Base-by-base conservation (phyloP, 2,888 invertebrate genomes). In the Himalopsyche anomala region DNA sequence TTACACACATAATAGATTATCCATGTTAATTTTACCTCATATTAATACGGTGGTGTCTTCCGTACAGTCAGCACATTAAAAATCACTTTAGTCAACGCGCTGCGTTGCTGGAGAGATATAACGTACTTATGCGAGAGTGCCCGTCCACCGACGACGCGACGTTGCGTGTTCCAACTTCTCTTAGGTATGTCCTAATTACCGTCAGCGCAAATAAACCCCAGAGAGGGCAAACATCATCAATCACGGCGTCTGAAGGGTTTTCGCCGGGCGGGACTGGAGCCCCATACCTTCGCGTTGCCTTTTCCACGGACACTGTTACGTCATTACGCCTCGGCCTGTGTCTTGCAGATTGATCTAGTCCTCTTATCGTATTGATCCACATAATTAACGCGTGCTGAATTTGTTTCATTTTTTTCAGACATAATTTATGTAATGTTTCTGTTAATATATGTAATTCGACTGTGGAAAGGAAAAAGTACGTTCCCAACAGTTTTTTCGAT, bases 211-310 rank as follows among this genome's bases (percentile, higher is more conserved):
- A 74, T 74, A 74, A 74, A 74, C 74, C 74, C 74, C 36, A 51
- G 74, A 19, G 69, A 74, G 36, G 74, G 74, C 74, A 74, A 74
- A 74, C 36, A 74, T 74, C 74, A 74, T 74, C 74, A 74, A 74
- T 74, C 74, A 74, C 74, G 74, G 74, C 51, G 74, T 12, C 36
- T 74, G 74, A 74, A 74, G 74, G 74, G 74, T 74, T 74, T 74
- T 74, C 74, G 15, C 38, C 19, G 74, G 36, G 38, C 36, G 36
- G 74, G 74, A 74, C 74, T 28, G 74, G 12, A 28, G 38, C 74
- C 74, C 74, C 74, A 51, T 51, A 51, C 51, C 51, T 51, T 51
- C 15, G 51, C 51, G 15, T 15, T 51, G 28, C 36, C 28, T 74
- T 36, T 36, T 36, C 15, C 36, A 36, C 38, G 74, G 74, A 74